Base-by-base conservation (phyloP, 1,140 invertebrate species). In the Leptopilina clavipes region DNA sequence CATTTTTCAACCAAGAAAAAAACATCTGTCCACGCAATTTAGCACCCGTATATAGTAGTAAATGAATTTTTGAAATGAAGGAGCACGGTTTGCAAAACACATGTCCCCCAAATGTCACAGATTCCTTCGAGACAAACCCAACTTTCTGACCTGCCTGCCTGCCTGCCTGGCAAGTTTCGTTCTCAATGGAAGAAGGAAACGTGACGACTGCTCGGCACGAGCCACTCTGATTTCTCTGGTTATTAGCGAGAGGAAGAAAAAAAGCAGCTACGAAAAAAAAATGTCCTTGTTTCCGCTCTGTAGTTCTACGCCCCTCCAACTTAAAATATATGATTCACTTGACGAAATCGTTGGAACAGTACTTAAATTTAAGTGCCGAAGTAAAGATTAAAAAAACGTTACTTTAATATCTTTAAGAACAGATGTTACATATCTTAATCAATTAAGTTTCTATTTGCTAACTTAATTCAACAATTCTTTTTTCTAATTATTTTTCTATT, bases 31-130 rank as follows among this genome's bases (percentile, higher is more conserved):
- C 19, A 65, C 59, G 56, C 59, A 65, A 5, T 65, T 65, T 37
- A 31, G 59, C 59, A 31, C 59, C 59, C 59, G 10, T 22, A 65
- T n/a, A 9, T 17, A 56, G 10, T 7, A 0, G 10, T 59, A 59
- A 59, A 59, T 59, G 56, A 65, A 31, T 65, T 65, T 65, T 18
- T 48, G n/a, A 48, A 48, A 52, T 52, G 48, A 52, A 52, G 48
- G 5, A 52, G 59, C 59, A 8, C 12, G 59, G 59, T 9, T 65
- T 65, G 78, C 48, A 48, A 40, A 79, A 83, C 82, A 83, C 80
- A 77, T 82, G 82, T 83, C 77, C 76, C 45, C 77, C 82, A 83
- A 83, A 83, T 83, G 82, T 83, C 80, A 83, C 73, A 80, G 74
- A 37, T 73, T 31, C 56, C 31, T 65, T 74, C 71, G 25, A 31